Evolutionary conservation across 2,888 invertebrate genomes (phyloP).

Genomic region (Drosophila prolongata): DNA sequence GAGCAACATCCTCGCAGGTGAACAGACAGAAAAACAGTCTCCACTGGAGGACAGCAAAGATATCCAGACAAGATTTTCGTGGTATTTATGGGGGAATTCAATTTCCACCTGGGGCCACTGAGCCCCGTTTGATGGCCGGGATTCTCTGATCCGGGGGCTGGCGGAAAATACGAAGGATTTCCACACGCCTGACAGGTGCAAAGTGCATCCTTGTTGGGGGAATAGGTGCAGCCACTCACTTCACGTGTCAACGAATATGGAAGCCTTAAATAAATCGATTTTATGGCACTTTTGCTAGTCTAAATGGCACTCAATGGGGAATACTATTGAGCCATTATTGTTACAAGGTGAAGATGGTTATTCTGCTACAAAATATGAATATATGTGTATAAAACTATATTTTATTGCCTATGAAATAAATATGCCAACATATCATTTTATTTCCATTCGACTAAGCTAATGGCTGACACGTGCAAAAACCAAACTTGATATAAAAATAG

Average conservation of each 20-base stretch:
- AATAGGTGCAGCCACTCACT: conserved; percentile 7
- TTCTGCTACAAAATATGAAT: neutral
- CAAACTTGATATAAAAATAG: neutral
- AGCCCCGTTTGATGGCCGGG: conserved; percentile 14
- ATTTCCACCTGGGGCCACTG: conserved; percentile 24
- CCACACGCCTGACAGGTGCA: conserved; percentile 22
- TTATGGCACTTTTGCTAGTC: conserved; percentile 2
- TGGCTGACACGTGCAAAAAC: neutral
- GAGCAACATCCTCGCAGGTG: conserved; percentile 16
- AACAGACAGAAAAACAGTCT: conserved; percentile 15
- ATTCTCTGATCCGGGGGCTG: conserved; percentile 3
- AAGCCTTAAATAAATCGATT: conserved; percentile 2
- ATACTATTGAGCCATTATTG: neutral
- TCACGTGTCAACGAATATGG: conserved; percentile 6
- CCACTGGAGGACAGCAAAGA: neutral
- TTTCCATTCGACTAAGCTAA: neutral
- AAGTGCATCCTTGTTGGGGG: conserved; percentile 9
- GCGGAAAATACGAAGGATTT: conserved; percentile 5
- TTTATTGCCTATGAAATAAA: neutral
- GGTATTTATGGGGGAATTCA: conserved; percentile 40
- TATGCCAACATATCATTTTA: neutral
- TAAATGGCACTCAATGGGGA: neutral
- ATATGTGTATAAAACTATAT: too few relatives aligned
- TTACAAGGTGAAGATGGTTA: neutral
- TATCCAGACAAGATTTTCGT: conserved; percentile 18